Base-by-base conservation (phyloP, 1,140 invertebrate genomes). In the Amyelois transitella region DNA sequence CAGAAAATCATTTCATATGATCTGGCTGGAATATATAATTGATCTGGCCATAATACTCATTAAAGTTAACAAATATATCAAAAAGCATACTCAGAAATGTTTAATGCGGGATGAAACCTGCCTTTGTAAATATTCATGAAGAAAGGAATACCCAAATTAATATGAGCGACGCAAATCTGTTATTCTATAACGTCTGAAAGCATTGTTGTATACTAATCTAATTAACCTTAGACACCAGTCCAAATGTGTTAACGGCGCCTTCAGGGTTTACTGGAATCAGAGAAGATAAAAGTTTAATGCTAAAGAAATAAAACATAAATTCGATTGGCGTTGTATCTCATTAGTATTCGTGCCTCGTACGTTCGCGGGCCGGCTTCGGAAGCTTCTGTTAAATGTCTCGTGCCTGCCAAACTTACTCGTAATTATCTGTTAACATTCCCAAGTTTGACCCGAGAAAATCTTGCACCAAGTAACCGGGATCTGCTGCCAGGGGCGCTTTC, bases 361-460 rank as follows among this genome's bases (percentile, higher is more conserved):
- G 81, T 73, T 73, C 80, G 78, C 77, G 79, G 69, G 72, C 78
- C 65, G 72, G 73, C 74, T 81, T 71, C 75, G 75, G 84, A 85
- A 87, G 77, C 84, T 82, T 82, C 84, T 85, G 84, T 84, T 87
- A 87, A 87, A 87, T 87, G 84, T 87, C 84, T 85, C 84, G 81
- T 80, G 75, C 76, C 78, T 73, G 78, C 75, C 80, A 77, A 87
- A 87, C 84, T 87, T 84, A 74, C 66, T 70, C 72, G 81, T 87
- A 87, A 87, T 87, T 86, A 87, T 87, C 81, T 87, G 84, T 85
- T 85, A 87, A 87, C 81, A 87, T 87, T 85, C 76, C 75, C 72
- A 87, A 85, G 75, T 87, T 83, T 81, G 81, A 84, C 81, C 79
- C 76, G 80, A 78, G 75, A 73, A 77, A 82, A 84, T 83, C 80